A percentile compares a stretch with the other conserved stretches of the same genome.
Evolutionary conservation across 2,888 invertebrate species (phyloP).

Genomic region (Limnephilus marmoratus): DNA sequence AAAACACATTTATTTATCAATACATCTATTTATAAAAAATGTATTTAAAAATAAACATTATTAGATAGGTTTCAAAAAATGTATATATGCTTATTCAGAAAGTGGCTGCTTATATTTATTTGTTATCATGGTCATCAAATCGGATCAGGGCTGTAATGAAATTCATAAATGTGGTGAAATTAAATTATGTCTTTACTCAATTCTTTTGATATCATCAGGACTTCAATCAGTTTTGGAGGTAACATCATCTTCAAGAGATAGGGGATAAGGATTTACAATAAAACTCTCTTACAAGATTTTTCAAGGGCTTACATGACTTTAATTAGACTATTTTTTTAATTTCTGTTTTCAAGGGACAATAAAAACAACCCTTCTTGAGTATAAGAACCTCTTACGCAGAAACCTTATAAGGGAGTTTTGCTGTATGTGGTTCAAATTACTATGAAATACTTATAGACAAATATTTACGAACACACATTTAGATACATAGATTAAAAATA

Average conservation of each 20-base stretch:
- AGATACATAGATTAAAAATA: background rate
- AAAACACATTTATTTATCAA: slow-evolving; percentile 49
- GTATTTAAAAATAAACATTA: background rate
- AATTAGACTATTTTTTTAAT: background rate
- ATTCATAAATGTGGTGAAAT: background rate
- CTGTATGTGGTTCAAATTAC: background rate
- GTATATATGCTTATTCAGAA: background rate
- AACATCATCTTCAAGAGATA: background rate
- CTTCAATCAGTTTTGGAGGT: background rate
- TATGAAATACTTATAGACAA: background rate
- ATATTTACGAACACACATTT: background rate
- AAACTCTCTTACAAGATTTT: background rate
- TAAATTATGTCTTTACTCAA: background rate
- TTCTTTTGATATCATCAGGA: background rate
- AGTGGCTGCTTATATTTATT: background rate
- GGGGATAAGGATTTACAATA: background rate
- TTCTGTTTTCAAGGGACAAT: background rate
- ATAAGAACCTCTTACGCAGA: background rate
- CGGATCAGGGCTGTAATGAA: background rate
- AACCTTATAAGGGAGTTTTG: background rate
- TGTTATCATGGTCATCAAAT: background rate
- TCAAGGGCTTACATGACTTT: background rate
- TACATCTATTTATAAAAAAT: background rate
- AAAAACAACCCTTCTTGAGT: background rate
- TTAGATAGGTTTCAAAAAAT: background rate